Evolutionary conservation across 2,888 invertebrate species (phyloP).

Genomic region (Metellina segmentata): DNA sequence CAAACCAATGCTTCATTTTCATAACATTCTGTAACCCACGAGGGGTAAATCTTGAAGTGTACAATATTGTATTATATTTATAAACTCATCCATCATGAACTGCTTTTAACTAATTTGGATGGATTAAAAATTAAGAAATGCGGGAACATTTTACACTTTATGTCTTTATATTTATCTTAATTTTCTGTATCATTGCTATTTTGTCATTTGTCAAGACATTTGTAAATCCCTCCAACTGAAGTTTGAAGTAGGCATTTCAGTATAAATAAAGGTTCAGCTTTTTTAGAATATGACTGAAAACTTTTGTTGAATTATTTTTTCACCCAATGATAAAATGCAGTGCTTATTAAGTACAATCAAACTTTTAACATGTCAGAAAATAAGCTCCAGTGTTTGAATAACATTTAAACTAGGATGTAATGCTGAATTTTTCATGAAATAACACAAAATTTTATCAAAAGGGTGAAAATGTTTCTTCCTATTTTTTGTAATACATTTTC

Average conservation of each 20-base stretch:
- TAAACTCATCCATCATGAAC: slow-evolving; percentile 71
- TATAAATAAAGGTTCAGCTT: slow-evolving; percentile 47
- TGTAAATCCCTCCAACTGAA: slow-evolving; percentile 69
- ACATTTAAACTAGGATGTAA: no score
- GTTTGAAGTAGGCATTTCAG: slow-evolving; percentile 39
- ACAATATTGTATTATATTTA: slow-evolving; percentile 70
- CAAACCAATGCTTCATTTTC: not conserved
- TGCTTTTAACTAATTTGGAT: slow-evolving; percentile 72
- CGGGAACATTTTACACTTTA: slow-evolving; percentile 73
- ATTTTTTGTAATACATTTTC: no score
- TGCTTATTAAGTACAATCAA: not conserved
- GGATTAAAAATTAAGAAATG: slow-evolving; percentile 52
- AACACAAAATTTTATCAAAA: no score
- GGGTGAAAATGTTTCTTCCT: no score
- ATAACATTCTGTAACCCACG: slow-evolving; percentile 25
- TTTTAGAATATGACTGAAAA: not conserved
- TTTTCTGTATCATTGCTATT: slow-evolving; percentile 37
- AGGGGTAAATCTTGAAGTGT: slow-evolving; percentile 28
- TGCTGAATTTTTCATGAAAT: no score
- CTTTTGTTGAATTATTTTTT: no score
- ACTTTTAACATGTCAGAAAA: not conserved
- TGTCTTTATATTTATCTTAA: slow-evolving; percentile 54
- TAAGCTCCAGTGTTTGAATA: not conserved
- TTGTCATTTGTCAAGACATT: slow-evolving; percentile 66
- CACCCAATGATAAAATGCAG: no score